Evolutionary conservation across 1,140 invertebrate genomes (phyloP), one percentile per base, ranked within the genome.

Genomic region (Eumeta japonica): DNA sequence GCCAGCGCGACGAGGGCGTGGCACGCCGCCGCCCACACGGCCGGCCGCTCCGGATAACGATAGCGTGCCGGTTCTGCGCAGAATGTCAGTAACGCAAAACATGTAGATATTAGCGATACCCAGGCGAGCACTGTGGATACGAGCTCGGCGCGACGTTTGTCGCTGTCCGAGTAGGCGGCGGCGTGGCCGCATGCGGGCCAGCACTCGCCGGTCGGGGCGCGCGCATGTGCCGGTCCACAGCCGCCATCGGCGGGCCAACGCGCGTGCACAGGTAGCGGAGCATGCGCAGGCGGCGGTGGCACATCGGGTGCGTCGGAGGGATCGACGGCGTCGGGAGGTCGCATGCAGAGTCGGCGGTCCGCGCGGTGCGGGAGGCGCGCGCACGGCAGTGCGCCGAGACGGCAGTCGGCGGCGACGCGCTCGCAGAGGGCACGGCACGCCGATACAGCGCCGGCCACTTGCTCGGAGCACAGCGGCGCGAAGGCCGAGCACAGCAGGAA

Each of bases 401-500:
- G 49, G 73, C 93, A 97, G 39, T 88, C 83, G 28, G 78, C 77
- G 41, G 82, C 80, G 1, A 94, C 91, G 28, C 83, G 84, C 50
- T 92, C 83, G 72, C 92, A 95, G 28, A 94, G 80, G 2, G 86
- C 83, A 45, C 89, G 82, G 75, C 93, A 96, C 2, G 90, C 89
- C 32, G 88, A 89, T 41, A 97, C 91, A 14, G 90, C 87, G 48
- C 85, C 84, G 17, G 81, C 79, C 46, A 94, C 87, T 58, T 93
- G 87, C 54, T 91, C 88, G 5, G 90, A 92, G 74, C 93, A 97
- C 73, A 96, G 88, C 19, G 93, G 93, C 10, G 90, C 88, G 61
- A 94, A 92, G 5, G 92, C 89, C 16, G 91, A 90, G 75, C 93
- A 97, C 17, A 97, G 80, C 66, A 97, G 90, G 57, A 95, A 90